A percentile compares a stretch with the other conserved stretches of the same genome.
These are phyloP conservation scores for Platyrinchus mystaceus DNA, from an alignment of 2,797 vertebrate genomes.

Conservation along the genomic window DNA sequence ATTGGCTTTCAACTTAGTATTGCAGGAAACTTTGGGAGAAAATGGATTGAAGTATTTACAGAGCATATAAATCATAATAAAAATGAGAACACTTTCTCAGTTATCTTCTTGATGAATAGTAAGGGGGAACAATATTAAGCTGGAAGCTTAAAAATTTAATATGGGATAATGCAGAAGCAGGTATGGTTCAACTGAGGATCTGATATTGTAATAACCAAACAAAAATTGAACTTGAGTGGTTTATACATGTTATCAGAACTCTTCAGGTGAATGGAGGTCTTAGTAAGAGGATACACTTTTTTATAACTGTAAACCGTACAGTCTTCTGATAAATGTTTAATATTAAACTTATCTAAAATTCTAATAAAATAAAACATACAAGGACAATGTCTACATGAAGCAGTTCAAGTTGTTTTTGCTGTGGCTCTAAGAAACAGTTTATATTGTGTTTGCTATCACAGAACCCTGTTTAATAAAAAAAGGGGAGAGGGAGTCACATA, in stretches of 20 bases:
- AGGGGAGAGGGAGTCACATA: neutral
- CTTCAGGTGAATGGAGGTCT: constrained; percentile 26
- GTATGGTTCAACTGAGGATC: neutral
- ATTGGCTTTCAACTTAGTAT: neutral
- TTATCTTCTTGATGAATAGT: constrained; percentile 34
- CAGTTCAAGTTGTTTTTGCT: neutral
- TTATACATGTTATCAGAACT: constrained; percentile 31
- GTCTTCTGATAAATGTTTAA: constrained; percentile 38
- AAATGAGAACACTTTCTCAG: neutral
- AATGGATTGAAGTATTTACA: constrained; percentile 17
- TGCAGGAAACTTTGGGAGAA: neutral
- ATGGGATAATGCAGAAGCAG: constrained; percentile 3
- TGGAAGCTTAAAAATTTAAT: constrained; percentile 38
- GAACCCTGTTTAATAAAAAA: neutral
- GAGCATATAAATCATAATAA: constrained; percentile 5
- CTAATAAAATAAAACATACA: constrained; percentile 20
- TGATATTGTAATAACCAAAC: constrained; percentile 43
- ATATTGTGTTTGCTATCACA: neutral
- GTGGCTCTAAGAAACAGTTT: neutral
- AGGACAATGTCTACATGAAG: constrained; percentile 5
- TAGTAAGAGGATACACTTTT: constrained; percentile 38
- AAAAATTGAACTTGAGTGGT: constrained; percentile 42
- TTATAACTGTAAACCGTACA: neutral
- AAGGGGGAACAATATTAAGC: constrained; percentile 18
- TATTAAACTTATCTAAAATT: constrained; percentile 53